phyloP scores from a whole-genome alignment of 2,888 invertebrate genomes.

The Coremacera marginata region DNA sequence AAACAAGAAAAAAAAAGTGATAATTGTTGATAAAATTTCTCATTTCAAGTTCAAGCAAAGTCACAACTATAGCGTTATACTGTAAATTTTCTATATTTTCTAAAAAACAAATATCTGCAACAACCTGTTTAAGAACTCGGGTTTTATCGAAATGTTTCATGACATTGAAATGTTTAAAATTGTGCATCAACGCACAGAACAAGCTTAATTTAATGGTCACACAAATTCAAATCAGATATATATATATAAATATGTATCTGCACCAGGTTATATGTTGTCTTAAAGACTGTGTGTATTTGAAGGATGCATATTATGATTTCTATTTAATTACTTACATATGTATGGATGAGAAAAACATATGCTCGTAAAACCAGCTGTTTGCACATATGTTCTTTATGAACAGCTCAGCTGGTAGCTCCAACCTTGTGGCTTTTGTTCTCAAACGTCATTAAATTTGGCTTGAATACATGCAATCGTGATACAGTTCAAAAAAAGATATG shows the following conservation, averaged over 20 bases:
- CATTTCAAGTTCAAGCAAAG: no score
- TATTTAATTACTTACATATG: not conserved
- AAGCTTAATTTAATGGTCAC: no score
- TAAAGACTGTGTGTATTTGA: not conserved
- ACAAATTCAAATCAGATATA: not conserved
- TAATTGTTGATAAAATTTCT: no score
- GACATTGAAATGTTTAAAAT: no score
- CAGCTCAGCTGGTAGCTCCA: slow-evolving; percentile 18
- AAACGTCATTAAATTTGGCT: slow-evolving; percentile 14
- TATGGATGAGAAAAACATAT: no score
- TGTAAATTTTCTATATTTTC: no score
- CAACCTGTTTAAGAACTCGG: no score
- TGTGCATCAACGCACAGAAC: no score
- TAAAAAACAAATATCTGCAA: no score
- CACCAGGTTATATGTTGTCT: not conserved
- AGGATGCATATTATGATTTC: not conserved
- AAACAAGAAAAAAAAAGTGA: no score
- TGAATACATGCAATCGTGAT: not conserved
- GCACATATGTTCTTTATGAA: not conserved
- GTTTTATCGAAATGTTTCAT: no score
- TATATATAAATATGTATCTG: not conserved
- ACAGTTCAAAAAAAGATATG: not conserved
- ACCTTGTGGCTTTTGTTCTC: not conserved
- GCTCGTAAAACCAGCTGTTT: slow-evolving; percentile 5
- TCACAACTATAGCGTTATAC: no score